Percentiles rank a stretch among this genome's conserved stretches.
These are phyloP conservation scores for Erannis defoliaria DNA, from an alignment of 2,888 invertebrate species.

Conservation along the genomic window DNA sequence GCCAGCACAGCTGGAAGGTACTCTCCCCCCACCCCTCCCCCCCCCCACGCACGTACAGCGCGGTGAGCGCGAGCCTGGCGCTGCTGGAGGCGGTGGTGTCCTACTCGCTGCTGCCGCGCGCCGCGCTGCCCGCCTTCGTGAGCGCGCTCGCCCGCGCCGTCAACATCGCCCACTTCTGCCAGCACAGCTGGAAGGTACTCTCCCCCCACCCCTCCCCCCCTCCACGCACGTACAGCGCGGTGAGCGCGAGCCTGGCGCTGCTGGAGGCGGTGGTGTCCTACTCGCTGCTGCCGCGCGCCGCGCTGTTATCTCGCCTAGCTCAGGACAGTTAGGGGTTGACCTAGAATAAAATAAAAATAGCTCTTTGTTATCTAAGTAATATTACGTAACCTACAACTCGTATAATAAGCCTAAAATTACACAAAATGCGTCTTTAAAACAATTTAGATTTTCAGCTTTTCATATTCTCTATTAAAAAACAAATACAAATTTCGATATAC, in stretches of 20 bases:
- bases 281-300: slow-evolving; percentile 94
- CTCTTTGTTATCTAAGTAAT: too few relatives aligned
- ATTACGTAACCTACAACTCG: too few relatives aligned
- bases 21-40: too few relatives aligned
- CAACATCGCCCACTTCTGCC: slow-evolving; percentile 92
- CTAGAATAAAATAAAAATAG: too few relatives aligned
- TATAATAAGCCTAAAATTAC: too few relatives aligned
- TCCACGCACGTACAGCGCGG: slow-evolving; percentile 88
- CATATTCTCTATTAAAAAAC: too few relatives aligned
- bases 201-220: too few relatives aligned
- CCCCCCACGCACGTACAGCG: slow-evolving; percentile 88
- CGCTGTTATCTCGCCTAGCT: too few relatives aligned
- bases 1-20: slow-evolving; percentile 92
- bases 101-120: slow-evolving; percentile 95
- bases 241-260: slow-evolving; percentile 91
- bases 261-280: slow-evolving; percentile 96
- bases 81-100: slow-evolving; percentile 96
- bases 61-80: slow-evolving; percentile 91
- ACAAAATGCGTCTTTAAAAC: too few relatives aligned
- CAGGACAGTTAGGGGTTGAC: too few relatives aligned
- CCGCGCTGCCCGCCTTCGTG: slow-evolving; percentile 93
- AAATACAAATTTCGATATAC: too few relatives aligned
- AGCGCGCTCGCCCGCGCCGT: slow-evolving; percentile 95
- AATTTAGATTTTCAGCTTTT: too few relatives aligned
- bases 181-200: slow-evolving; percentile 90